phyloP scores from a whole-genome alignment of 2,888 invertebrate species.

The Eristalis intricaria region DNA sequence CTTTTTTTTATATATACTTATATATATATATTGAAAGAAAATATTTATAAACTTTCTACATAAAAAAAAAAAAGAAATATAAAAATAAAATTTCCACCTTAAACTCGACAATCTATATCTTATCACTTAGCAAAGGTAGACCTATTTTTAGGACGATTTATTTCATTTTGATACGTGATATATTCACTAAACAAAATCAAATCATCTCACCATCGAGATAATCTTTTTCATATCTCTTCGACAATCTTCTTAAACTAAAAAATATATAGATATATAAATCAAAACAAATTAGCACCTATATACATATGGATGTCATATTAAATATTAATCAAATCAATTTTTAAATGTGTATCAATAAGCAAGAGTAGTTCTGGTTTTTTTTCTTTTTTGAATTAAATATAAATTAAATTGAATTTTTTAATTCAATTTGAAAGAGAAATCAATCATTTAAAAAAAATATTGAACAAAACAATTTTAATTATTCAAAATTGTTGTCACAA shows the following conservation, averaged over 20 bases:
- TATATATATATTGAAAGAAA: constrained; percentile 7
- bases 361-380: constrained; percentile 52
- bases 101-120: constrained; percentile 42
- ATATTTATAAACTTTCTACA: not conserved
- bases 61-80: not conserved
- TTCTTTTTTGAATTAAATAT: constrained; percentile 27
- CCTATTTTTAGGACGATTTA: not conserved
- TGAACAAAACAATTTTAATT: constrained; percentile 38
- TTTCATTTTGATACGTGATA: constrained; percentile 8
- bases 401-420: not conserved
- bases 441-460: constrained; percentile 29
- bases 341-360: constrained; percentile 67
- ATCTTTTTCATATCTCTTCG: constrained; percentile 24
- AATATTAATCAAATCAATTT: constrained; percentile 38
- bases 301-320: constrained; percentile 48
- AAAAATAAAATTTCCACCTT: constrained; percentile 23
- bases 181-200: not conserved
- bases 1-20: constrained; percentile 44
- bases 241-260: constrained; percentile 48
- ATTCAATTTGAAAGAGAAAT: not conserved
- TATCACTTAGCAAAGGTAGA: constrained; percentile 13
- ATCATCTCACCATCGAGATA: not conserved
- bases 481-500: constrained; percentile 74
- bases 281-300: not conserved
- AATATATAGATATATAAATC: not conserved